Evolutionary conservation across 2,888 invertebrate genomes (phyloP).

Genomic region (Drosophila macrospina): DNA sequence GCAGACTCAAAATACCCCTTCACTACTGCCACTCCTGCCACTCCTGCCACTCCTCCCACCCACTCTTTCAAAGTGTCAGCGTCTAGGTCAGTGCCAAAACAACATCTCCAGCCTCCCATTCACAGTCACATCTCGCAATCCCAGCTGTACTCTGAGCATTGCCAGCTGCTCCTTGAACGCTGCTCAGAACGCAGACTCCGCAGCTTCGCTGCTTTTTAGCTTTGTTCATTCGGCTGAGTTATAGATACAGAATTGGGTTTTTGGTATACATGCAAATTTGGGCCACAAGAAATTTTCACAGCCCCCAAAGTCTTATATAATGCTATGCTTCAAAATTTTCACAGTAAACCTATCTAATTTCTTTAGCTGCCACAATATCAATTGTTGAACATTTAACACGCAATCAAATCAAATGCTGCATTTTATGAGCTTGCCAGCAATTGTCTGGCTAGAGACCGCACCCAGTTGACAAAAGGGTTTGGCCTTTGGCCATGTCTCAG

Average conservation of each 20-base stretch:
- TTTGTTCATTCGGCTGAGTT: slow-evolving; percentile 62
- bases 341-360: slow-evolving; percentile 31
- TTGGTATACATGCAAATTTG: slow-evolving; percentile 81
- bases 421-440: slow-evolving; percentile 41
- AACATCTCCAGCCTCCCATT: slow-evolving; percentile 17
- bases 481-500: slow-evolving; percentile 27
- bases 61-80: background rate
- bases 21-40: background rate
- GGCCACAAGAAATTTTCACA: slow-evolving; percentile 73
- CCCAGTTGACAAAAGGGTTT: slow-evolving; percentile 64
- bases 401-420: slow-evolving; percentile 63
- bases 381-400: slow-evolving; percentile 55
- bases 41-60: background rate
- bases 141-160: slow-evolving; percentile 51
- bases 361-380: slow-evolving; percentile 18
- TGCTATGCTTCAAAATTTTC: slow-evolving; percentile 21
- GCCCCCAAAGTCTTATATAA: slow-evolving; percentile 73
- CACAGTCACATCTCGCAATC: slow-evolving; percentile 4
- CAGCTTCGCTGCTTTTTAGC: slow-evolving; percentile 63
- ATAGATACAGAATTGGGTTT: slow-evolving; percentile 82
- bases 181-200: slow-evolving; percentile 83
- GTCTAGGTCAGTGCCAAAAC: slow-evolving; percentile 72
- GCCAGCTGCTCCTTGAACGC: slow-evolving; percentile 51
- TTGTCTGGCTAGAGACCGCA: slow-evolving; percentile 61
- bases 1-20: slow-evolving; percentile 44